A percentile compares a stretch with the other conserved stretches of the same genome.
Evolutionary conservation across 2,797 vertebrate genomes (phyloP).

Genomic region (Betta splendens): DNA sequence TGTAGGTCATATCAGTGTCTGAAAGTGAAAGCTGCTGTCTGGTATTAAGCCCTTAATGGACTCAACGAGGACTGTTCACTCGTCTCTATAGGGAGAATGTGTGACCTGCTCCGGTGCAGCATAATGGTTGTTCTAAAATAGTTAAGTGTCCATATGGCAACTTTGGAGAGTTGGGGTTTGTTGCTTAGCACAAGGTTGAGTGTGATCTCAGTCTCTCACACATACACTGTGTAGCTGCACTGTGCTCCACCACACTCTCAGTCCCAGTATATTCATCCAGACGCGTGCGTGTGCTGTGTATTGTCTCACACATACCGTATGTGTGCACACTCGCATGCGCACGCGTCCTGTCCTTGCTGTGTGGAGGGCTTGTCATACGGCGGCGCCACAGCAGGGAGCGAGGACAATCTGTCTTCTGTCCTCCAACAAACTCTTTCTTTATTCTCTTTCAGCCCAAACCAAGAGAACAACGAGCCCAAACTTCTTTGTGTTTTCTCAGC

Average conservation of each 20-base stretch:
- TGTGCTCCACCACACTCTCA: not conserved
- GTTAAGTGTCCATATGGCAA: constrained; percentile 53
- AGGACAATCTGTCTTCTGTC: constrained; percentile 48
- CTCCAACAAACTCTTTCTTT: constrained; percentile 39
- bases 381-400: constrained; percentile 41
- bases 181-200: constrained; percentile 29
- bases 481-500: not conserved
- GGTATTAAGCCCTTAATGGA: constrained; percentile 64
- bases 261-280: too few species aligned
- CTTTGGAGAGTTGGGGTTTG: constrained; percentile 56
- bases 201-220: constrained; percentile 1
- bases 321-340: not conserved
- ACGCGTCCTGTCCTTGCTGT: constrained; percentile 36
- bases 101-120: constrained; percentile 32
- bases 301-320: not conserved
- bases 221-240: not conserved
- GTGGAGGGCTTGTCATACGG: constrained; percentile 21
- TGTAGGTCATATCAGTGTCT: constrained; percentile 62
- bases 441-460: constrained; percentile 18
- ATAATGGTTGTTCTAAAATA: constrained; percentile 45
- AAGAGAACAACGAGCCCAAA: constrained; percentile 10
- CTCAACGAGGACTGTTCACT: constrained; percentile 36
- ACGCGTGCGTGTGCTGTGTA: not conserved
- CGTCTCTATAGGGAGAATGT: constrained; percentile 18
- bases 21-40: constrained; percentile 66